Evolutionary conservation across 1,140 invertebrate species (phyloP).

Genomic region (Pseudomyrmex sp.): DNA sequence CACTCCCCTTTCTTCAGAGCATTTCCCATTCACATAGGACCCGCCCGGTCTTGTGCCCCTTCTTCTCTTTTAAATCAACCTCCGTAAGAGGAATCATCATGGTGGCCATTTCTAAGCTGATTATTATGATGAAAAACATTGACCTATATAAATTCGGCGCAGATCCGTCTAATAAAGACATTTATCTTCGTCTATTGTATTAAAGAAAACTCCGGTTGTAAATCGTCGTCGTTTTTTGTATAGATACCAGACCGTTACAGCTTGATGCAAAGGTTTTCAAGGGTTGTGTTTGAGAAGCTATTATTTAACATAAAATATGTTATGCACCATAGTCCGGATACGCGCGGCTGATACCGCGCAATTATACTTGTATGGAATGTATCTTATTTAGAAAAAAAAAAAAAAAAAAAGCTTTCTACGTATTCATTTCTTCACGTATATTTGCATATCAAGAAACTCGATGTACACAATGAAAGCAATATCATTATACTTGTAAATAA

Average conservation of each 20-base stretch:
- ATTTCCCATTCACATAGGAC: constrained; percentile 59
- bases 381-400: too few species aligned
- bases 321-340: not conserved
- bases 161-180: constrained; percentile 83
- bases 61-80: constrained; percentile 66
- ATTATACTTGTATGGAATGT: too few species aligned
- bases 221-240: constrained; percentile 40
- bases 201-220: constrained; percentile 66
- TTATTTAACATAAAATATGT: constrained; percentile 4
- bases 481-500: too few species aligned
- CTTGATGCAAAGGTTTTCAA: constrained; percentile 2
- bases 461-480: too few species aligned
- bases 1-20: constrained; percentile 74
- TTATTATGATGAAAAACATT: constrained; percentile 59
- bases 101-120: constrained; percentile 56
- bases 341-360: not conserved
- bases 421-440: too few species aligned
- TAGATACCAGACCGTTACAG: constrained; percentile 18
- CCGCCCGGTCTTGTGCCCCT: constrained; percentile 66
- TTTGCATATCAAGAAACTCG: too few species aligned
- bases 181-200: constrained; percentile 81
- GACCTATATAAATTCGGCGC: constrained; percentile 76
- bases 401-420: too few species aligned
- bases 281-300: constrained; percentile 12
- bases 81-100: constrained; percentile 73